Percentiles rank a stretch among this genome's conserved stretches.
Evolutionary conservation across 2,113 vertebrate species (phyloP).

Genomic region (Halcyon malimbica): DNA sequence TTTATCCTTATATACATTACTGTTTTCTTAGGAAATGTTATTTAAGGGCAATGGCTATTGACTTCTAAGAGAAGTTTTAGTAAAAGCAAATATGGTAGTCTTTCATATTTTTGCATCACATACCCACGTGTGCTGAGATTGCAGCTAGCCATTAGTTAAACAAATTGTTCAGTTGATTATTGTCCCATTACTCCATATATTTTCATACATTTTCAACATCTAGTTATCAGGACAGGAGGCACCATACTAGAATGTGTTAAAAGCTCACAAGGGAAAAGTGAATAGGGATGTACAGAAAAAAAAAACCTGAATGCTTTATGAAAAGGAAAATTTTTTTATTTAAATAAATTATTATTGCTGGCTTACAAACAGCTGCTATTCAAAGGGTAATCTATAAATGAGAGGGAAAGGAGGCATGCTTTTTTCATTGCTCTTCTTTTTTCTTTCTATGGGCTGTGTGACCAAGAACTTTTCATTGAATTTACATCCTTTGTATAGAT

Average conservation of each 20-base stretch:
- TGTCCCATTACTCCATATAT: not conserved
- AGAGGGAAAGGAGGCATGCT: not conserved
- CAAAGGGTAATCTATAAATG: not conserved
- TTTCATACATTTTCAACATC: not conserved
- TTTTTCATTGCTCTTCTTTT: not conserved
- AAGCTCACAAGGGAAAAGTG: not conserved
- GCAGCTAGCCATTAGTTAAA: not conserved
- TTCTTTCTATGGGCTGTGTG: not conserved
- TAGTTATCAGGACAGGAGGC: not conserved
- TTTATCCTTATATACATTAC: not conserved
- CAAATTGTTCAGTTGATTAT: not conserved
- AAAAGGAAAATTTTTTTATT: not conserved
- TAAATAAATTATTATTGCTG: not conserved
- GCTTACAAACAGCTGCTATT: not conserved
- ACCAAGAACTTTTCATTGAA: not conserved
- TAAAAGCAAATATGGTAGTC: not conserved
- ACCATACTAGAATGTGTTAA: not conserved
- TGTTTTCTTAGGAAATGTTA: not conserved
- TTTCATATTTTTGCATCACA: not conserved
- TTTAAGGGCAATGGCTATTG: not conserved
- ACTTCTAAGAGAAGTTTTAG: not conserved
- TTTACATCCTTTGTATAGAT: slow-evolving; percentile 16
- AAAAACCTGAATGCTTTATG: not conserved
- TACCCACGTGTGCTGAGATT: not conserved
- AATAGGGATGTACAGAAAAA: not conserved